These are phyloP conservation scores for Butastur rufipennis DNA, from an alignment of 2,113 vertebrate genomes.

Conservation along the genomic window DNA sequence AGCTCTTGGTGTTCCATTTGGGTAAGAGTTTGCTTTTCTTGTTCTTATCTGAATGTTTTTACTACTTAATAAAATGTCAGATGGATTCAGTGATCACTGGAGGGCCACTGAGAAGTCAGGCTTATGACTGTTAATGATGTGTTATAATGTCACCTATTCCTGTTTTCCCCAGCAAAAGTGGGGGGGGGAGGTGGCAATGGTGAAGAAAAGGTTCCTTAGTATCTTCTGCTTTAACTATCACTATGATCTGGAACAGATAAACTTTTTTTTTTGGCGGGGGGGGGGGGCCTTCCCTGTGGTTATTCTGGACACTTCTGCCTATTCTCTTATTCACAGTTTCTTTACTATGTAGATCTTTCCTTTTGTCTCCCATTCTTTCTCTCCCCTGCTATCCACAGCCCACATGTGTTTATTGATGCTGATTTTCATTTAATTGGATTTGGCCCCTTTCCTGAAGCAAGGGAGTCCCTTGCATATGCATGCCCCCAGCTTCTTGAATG, in stretches of 20 bases:
- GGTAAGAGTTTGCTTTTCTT: constrained; percentile 79
- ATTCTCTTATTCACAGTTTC: background rate
- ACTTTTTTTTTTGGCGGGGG: no score
- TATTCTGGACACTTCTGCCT: background rate
- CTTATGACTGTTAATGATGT: background rate
- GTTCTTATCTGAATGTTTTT: background rate
- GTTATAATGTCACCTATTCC: background rate
- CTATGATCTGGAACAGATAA: background rate
- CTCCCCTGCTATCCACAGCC: background rate
- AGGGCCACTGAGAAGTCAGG: background rate
- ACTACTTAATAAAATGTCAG: background rate
- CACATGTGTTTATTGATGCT: background rate
- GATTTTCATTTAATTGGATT: background rate
- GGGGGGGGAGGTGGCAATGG: no score
- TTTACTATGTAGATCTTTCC: background rate
- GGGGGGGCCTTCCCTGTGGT: background rate
- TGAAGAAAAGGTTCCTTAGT: background rate
- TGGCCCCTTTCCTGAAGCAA: background rate
- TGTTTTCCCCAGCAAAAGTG: background rate
- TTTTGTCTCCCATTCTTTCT: background rate
- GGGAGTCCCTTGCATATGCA: background rate
- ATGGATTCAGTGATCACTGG: background rate
- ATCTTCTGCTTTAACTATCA: background rate
- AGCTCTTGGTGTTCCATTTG: constrained; percentile 94
- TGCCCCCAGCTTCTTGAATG: background rate